Evolutionary conservation across 2,113 vertebrate genomes (phyloP), one percentile per base, ranked within the genome.

Genomic region (Cavia porcellus): DNA sequence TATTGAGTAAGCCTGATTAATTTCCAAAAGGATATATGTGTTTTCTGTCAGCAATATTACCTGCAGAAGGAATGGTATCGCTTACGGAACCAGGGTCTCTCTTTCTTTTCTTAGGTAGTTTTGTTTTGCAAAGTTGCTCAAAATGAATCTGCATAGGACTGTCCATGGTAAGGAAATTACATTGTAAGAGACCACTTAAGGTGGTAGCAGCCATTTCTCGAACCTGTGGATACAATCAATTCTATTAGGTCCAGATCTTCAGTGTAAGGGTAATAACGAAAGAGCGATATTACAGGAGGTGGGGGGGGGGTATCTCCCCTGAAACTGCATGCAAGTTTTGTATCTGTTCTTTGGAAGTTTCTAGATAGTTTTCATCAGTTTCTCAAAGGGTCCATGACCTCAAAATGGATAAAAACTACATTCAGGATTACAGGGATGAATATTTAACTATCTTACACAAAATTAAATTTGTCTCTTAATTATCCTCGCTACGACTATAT

Each of bases 131-230:
- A 85, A 99, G 99, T 96, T 99, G 99, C 95, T 99, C 99, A 93
- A 99, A 99, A 96, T 99, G 99, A 38, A 99, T 98, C 99, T 99
- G 99, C 99, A 99, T 99, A 91, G 99, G 98, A 61, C 96, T 90
- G 24, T 99, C 99, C 99, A 99, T 99, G 61, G 97, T 98, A 92
- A 99, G 99, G 90, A 99, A 99, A 86, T 99, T 99, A 98, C 99
- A 99, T 98, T 99, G 99, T 22, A 99, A 98, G 83, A 99, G 99
- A 83, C 99, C 99, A 61, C 99, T 99, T 59, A 99, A 98, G 0
- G 99, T 99, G 45, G 99, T 99, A 89, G 99, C 99, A 3, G 99
- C 99, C 99, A 99, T 99, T 98, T 99, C 99, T 98, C 99, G 98
- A 94, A 99, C 99, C 99, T 99, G 62, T 0, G 96, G 70, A 97